Evolutionary conservation across 2,888 invertebrate genomes (phyloP), one percentile per base, ranked within the genome.

Genomic region (Willowsia nigromaculata): DNA sequence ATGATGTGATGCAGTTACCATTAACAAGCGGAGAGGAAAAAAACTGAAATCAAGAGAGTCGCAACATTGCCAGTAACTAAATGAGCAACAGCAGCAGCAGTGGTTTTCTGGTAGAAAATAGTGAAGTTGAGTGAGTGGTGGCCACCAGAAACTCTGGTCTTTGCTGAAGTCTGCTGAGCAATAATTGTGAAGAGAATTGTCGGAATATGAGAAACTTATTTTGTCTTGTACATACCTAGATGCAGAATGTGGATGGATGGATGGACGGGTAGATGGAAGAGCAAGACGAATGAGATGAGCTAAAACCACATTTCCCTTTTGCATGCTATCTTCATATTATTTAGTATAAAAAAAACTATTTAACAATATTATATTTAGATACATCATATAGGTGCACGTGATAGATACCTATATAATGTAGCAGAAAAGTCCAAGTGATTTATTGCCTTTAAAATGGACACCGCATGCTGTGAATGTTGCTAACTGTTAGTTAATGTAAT

Each of bases 51-150:
- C 33, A 43, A 71, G 40, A 25, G 71, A 71, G 43, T 5, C 18
- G 18, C 18, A 50, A 18, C 7, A 13, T 4, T 50, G 18, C n/a
- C 18, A 2, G 13, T 50, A 65, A 65, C 62, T 33, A 62, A 65
- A 65, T 65, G 65, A 65, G 65, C 37, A 37, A 37, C 59, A 65
- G 18, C 13, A 6, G 11, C 43, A 43, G 43, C 13, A 3, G 6
- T 43, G 43, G 43, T 43, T 1, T 56, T 18, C n/a, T 62, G 30
- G 30, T 30, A 30, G 62, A 62, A 25, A 62, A 62, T 62, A 18
- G 62, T 33, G 65, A 33, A 65, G 65, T 65, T 65, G 65, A 65
- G n/a, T 37, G 37, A 65, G 37, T 59, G 59, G 65, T 65, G 37
- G 25, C n/a, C 33, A 65, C 37, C 65, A 65, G 37, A 65, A 37